Conservation (phyloP, 2,888 invertebrate genomes). For the Mesoligia furuncula region DNA sequence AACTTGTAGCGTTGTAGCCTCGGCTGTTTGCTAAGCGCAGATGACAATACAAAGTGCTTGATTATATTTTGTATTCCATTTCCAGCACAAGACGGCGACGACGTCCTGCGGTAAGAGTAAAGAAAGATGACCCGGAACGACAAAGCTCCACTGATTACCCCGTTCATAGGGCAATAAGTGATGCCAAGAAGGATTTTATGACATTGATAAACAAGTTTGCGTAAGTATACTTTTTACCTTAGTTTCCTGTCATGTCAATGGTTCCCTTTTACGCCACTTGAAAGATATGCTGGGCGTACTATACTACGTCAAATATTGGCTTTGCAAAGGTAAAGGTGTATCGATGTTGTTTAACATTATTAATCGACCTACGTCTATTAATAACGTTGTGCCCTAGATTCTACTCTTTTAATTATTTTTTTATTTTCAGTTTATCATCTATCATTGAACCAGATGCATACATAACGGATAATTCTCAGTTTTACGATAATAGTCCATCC, state of each 20-base stretch:
- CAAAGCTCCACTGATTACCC: not conserved
- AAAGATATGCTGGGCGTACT: not conserved
- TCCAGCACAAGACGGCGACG: constrained; percentile 4
- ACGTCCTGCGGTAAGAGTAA: constrained; percentile 7
- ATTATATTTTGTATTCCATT: not conserved
- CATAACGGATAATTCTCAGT: constrained; percentile 28
- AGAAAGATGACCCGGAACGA: constrained; percentile 43
- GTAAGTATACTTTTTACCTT: constrained; percentile 42
- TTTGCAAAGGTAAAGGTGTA: not conserved
- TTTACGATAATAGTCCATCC: constrained; percentile 37
- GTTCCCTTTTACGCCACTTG: not conserved
- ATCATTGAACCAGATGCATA: constrained; percentile 57
- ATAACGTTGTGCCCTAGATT: not conserved
- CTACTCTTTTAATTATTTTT: not conserved
- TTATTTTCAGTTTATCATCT: constrained; percentile 48
- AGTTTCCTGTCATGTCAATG: not conserved
- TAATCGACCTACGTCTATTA: not conserved
- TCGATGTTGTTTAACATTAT: too few relatives aligned
- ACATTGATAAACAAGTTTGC: constrained; percentile 56
- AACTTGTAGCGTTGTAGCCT: not conserved
- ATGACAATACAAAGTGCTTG: not conserved
- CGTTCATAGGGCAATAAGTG: constrained; percentile 10
- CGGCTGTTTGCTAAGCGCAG: too few relatives aligned
- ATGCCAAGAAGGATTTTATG: constrained; percentile 46
- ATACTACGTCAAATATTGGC: not conserved